phyloP scores from a whole-genome alignment of 2,797 vertebrate genomes.

The Cetoscarus ocellatus region DNA sequence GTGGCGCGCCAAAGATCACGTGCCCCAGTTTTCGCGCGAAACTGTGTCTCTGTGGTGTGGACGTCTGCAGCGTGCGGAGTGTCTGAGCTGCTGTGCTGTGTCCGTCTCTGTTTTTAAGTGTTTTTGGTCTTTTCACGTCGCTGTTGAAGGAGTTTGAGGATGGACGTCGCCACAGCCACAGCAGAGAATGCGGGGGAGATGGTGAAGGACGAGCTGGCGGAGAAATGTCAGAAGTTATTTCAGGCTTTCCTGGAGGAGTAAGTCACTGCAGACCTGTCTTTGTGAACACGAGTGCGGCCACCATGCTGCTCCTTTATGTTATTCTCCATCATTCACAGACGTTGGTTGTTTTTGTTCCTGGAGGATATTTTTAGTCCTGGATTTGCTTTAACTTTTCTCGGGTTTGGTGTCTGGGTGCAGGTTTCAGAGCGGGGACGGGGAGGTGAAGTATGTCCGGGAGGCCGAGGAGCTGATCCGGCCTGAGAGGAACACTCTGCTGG shows the following conservation, averaged over 20 bases:
- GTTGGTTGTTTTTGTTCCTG: too few species aligned
- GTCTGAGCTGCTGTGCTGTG: neutral
- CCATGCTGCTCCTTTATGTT: rapidly evolving
- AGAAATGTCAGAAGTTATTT: constrained; percentile 98
- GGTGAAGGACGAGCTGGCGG: constrained; percentile 95
- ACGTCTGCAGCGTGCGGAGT: constrained; percentile 2
- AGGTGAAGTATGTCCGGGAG: constrained; percentile 93
- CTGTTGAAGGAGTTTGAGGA: constrained; percentile 52
- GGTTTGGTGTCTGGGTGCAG: constrained; percentile 68
- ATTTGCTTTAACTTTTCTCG: neutral
- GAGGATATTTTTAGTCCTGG: rapidly evolving
- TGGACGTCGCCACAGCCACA: constrained; percentile 88
- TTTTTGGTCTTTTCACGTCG: neutral
- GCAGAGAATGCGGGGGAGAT: constrained; percentile 81
- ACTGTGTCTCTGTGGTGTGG: constrained; percentile 31
- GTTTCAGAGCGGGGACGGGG: constrained; percentile 93
- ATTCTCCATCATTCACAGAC: too few species aligned
- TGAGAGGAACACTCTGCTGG: constrained; percentile 93
- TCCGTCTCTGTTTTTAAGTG: rapidly evolving
- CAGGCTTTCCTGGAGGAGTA: constrained; percentile 98
- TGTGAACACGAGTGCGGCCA: constrained; percentile 5
- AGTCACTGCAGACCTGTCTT: constrained; percentile 73
- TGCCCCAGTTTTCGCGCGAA: constrained; percentile 85
- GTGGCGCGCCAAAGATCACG: constrained; percentile 85
- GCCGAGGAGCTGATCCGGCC: constrained; percentile 97